Evolutionary conservation across 2,113 vertebrate genomes (phyloP).

Genomic region (Pitta sordida): DNA sequence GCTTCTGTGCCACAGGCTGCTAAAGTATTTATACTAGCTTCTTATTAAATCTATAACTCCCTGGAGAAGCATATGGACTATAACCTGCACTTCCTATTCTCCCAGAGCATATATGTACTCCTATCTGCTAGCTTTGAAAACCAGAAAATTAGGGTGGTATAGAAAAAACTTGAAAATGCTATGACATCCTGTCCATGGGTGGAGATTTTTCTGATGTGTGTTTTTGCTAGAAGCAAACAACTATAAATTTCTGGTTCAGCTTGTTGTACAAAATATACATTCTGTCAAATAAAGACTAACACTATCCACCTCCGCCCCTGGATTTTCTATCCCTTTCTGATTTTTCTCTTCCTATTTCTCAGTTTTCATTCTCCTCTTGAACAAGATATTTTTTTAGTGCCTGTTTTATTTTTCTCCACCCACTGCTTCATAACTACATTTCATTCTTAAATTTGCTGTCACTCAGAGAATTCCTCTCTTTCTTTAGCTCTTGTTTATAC

Average conservation of each 20-base stretch:
- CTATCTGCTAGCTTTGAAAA: neutral
- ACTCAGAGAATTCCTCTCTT: neutral
- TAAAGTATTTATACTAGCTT: neutral
- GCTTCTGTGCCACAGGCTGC: neutral
- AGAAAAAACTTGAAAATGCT: neutral
- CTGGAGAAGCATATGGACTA: slow-evolving; percentile 19
- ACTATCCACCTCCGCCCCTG: slow-evolving; percentile 39
- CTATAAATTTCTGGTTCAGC: slow-evolving; percentile 45
- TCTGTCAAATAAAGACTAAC: slow-evolving; percentile 61
- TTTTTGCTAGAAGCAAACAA: slow-evolving; percentile 61
- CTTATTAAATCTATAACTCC: neutral
- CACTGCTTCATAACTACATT: slow-evolving; percentile 48
- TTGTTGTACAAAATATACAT: slow-evolving; percentile 52
- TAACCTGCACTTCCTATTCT: slow-evolving; percentile 15
- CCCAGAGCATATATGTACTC: neutral
- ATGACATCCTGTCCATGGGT: neutral
- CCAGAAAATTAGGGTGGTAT: slow-evolving; percentile 1
- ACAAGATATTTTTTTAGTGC: slow-evolving; percentile 1
- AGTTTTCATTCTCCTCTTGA: slow-evolving; percentile 32
- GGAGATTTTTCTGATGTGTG: slow-evolving; percentile 16
- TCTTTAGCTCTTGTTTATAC: slow-evolving; percentile 35
- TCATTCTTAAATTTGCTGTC: slow-evolving; percentile 53
- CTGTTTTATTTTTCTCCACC: slow-evolving; percentile 58
- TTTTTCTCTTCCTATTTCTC: slow-evolving; percentile 52
- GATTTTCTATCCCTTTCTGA: slow-evolving; percentile 29